Conservation (phyloP, 1,140 invertebrate genomes). For the Euwallacea fornicatus region DNA sequence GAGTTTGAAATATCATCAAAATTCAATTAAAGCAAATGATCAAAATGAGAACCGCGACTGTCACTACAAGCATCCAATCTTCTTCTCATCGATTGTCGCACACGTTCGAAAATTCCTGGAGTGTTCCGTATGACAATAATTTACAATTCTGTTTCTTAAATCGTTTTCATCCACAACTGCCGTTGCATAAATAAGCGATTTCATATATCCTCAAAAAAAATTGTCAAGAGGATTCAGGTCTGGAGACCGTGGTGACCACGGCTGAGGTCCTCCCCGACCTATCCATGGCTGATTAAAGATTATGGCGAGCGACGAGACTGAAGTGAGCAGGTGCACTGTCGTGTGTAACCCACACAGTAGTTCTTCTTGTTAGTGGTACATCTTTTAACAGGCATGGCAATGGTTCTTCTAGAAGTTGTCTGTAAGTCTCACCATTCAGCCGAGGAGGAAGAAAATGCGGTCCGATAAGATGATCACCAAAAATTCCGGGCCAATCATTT, state of each 20-base stretch:
- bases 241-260: conserved; percentile 13
- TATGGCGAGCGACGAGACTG: background rate
- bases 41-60: too few relatives aligned
- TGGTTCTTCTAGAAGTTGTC: too few relatives aligned
- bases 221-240: conserved; percentile 18
- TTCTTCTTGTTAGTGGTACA: background rate
- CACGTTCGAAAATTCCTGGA: too few relatives aligned
- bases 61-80: too few relatives aligned
- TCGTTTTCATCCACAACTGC: conserved; percentile 3
- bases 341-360: conserved; percentile 1
- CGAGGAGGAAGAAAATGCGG: too few relatives aligned
- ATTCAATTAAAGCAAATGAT: too few relatives aligned
- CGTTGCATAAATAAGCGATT: conserved; percentile 18
- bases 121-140: conserved; percentile 12
- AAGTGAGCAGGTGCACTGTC: background rate
- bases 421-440: too few relatives aligned
- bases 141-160: conserved; percentile 20
- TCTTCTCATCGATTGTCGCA: too few relatives aligned
- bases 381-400: too few relatives aligned
- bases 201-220: conserved; percentile 18
- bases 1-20: too few relatives aligned
- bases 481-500: too few relatives aligned
- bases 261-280: conserved; percentile 15
- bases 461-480: too few relatives aligned
- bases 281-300: conserved; percentile 10